These are phyloP conservation scores for Pyrocephalus nanus DNA, from an alignment of 2,797 vertebrate genomes.

Conservation along the genomic window DNA sequence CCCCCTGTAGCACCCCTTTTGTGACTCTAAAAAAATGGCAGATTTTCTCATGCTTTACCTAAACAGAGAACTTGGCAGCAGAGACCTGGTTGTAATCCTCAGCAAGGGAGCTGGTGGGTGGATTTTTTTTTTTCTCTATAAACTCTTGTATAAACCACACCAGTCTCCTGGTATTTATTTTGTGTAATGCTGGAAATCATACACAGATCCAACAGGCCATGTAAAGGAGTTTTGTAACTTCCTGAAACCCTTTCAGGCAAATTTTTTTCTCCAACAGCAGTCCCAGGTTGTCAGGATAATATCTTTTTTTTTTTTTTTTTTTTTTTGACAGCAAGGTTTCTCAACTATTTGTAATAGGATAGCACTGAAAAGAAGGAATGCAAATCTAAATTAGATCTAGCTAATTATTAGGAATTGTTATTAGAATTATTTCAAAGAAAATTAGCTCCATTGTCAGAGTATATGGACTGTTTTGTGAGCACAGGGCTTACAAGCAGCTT, in stretches of 20 bases:
- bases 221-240: constrained; percentile 79
- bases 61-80: constrained; percentile 92
- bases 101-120: constrained; percentile 87
- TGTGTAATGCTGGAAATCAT: constrained; percentile 80
- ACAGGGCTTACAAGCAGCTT: not conserved
- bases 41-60: constrained; percentile 90
- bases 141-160: constrained; percentile 88
- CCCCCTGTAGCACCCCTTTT: constrained; percentile 80
- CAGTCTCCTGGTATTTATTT: constrained; percentile 89
- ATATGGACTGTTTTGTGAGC: not conserved
- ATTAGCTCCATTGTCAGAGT: not conserved
- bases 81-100: constrained; percentile 87
- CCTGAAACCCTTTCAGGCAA: constrained; percentile 73
- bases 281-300: constrained; percentile 53
- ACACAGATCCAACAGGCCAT: constrained; percentile 74
- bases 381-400: constrained; percentile 31
- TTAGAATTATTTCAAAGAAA: not conserved
- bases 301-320: not conserved
- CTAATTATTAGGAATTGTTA: not conserved
- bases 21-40: constrained; percentile 83
- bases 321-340: constrained; percentile 27
- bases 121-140: constrained; percentile 85
- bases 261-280: constrained; percentile 59
- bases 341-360: not conserved
- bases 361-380: constrained; percentile 16